Evolutionary conservation across 2,113 vertebrate genomes (phyloP), one percentile per base, ranked within the genome.

Genomic region (Baryphthengus martii): DNA sequence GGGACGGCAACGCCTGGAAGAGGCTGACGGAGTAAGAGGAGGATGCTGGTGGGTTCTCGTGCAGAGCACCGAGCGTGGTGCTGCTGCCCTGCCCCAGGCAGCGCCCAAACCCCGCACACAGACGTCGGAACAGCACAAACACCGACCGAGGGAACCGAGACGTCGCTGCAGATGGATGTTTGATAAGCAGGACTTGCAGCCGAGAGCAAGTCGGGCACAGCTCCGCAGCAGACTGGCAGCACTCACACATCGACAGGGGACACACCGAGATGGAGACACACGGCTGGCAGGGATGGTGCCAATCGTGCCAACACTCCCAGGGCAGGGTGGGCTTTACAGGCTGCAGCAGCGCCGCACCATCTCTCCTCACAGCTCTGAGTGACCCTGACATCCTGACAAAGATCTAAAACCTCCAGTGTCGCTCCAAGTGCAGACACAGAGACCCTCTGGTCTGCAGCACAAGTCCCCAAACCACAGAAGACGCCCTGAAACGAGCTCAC

Each of bases 191-290:
- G 33, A 11, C 28, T 33, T 28, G 35, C 49, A 44, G 7, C 20
- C 11, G 11, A 58, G 24, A 67, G 31, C 9, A n/a, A n/a, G n/a
- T 21, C 21, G 9, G 16, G 14, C 9, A 6, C 17, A 16, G 42
- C 72, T 56, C 33, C 8, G 2, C 28, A 52, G 50, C 65, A 17
- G 53, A 25, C 25, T 35, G 44, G 39, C 42, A 73, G 59, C 67
- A 18, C 50, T 11, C 2, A 0, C 33, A 18, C 42, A 21, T 11
- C 23, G 26, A 45, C 50, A 83, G 47, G 47, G 42, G 53, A 90
- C n/a, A 28, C 20, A 11, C 5, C 0, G 0, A 33, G 42, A 23
- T 0, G 0, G 39, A 62, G 4, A 17, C 63, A 53, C 21, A 2
- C 20, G 26, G 42, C 42, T 4, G 3, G n/a, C 10, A 59, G 47